Conservation (phyloP, 2,888 invertebrate genomes). For the Bugulina stolonifera region DNA sequence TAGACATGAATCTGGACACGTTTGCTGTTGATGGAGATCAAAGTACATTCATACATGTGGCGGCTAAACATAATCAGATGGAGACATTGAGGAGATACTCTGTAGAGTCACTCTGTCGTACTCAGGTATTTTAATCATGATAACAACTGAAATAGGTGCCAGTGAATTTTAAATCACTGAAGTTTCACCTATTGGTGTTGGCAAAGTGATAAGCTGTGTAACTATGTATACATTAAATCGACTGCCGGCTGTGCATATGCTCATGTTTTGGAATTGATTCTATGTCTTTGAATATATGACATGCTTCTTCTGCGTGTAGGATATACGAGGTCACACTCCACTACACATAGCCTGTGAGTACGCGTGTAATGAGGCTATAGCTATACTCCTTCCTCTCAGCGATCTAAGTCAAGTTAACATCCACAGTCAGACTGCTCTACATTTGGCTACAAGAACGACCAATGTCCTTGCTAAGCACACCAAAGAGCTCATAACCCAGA, state of each 20-base stretch:
- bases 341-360: conserved; percentile 45
- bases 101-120: not conserved
- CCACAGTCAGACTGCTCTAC: conserved; percentile 15
- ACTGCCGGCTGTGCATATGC: too few species aligned
- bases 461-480: not conserved
- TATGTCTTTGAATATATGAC: not conserved
- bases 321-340: conserved; percentile 41
- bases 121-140: conserved; percentile 20
- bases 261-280: too few species aligned
- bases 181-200: too few species aligned
- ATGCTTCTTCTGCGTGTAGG: not conserved
- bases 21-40: conserved; percentile 36
- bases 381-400: conserved; percentile 1
- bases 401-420: not conserved
- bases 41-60: conserved; percentile 45
- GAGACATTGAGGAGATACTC: conserved; percentile 27
- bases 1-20: conserved; percentile 38
- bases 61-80: conserved; percentile 39
- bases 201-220: too few species aligned
- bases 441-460: not conserved
- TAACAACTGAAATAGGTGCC: not conserved
- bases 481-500: conserved; percentile 8
- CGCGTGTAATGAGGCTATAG: conserved; percentile 38
- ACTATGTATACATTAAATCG: too few species aligned
- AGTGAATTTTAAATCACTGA: too few species aligned